These are phyloP conservation scores for Archocentrus centrarchus DNA, from an alignment of 2,113 vertebrate genomes.

Conservation along the genomic window DNA sequence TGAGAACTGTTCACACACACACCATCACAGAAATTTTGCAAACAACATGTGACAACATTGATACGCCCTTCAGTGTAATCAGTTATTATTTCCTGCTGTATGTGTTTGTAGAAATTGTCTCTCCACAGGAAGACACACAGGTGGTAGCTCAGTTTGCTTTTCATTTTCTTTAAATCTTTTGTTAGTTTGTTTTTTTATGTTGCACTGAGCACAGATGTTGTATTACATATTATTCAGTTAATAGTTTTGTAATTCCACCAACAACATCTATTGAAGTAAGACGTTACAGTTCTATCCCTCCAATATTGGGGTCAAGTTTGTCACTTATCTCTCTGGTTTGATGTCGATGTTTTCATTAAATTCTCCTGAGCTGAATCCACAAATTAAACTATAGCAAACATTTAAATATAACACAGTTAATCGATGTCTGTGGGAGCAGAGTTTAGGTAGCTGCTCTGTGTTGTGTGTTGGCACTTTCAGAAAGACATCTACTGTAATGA, in stretches of 20 bases:
- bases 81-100: background rate
- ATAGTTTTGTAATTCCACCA: too few relatives aligned
- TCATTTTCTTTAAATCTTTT: too few relatives aligned
- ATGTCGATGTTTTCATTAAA: background rate
- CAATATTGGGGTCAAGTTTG: too few relatives aligned
- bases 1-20: background rate
- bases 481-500: too few relatives aligned
- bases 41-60: background rate
- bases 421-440: too few relatives aligned
- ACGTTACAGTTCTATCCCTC: too few relatives aligned
- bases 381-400: background rate
- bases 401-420: too few relatives aligned
- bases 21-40: background rate
- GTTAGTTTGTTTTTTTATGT: background rate
- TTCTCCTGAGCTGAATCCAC: background rate
- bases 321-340: too few relatives aligned
- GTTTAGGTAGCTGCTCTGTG: too few relatives aligned
- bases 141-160: constrained; percentile 8
- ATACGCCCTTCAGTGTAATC: too few relatives aligned
- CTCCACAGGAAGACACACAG: background rate
- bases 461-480: too few relatives aligned
- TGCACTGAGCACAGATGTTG: background rate
- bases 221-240: too few relatives aligned
- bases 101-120: constrained; percentile 2
- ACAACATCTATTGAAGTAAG: background rate